A percentile compares a stretch with the other conserved stretches of the same genome.
These are phyloP conservation scores for Brachyptera putata DNA, from an alignment of 2,888 invertebrate genomes.

Conservation along the genomic window DNA sequence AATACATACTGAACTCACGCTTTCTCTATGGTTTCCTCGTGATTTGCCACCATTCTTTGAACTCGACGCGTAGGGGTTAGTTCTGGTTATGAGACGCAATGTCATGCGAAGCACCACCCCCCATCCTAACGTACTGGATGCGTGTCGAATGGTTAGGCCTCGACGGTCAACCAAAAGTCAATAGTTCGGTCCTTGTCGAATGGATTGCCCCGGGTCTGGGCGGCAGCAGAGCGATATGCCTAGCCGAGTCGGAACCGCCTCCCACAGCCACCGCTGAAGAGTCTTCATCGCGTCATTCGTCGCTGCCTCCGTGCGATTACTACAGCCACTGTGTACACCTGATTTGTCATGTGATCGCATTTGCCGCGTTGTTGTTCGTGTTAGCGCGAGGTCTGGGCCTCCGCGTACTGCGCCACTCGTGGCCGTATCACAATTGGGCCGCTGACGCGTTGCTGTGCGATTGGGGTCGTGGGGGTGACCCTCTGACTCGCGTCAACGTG, in stretches of 20 bases:
- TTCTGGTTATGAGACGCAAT: not conserved
- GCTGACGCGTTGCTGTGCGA: conserved; percentile 24
- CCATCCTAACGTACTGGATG: conserved; percentile 29
- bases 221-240: conserved; percentile 29
- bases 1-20: too few species aligned
- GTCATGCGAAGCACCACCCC: conserved; percentile 26
- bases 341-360: conserved; percentile 12
- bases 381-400: conserved; percentile 19
- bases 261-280: not conserved
- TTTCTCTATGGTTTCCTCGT: too few species aligned
- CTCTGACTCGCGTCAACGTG: conserved; percentile 41
- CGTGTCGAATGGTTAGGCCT: conserved; percentile 34
- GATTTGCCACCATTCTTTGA: too few species aligned
- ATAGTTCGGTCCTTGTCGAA: conserved; percentile 30
- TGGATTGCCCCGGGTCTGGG: conserved; percentile 21
- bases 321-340: conserved; percentile 9
- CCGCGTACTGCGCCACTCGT: conserved; percentile 16
- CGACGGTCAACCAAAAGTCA: conserved; percentile 31
- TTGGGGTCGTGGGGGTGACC: conserved; percentile 6
- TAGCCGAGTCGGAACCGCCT: not conserved
- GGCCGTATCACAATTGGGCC: conserved; percentile 14
- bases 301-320: conserved; percentile 39
- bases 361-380: conserved; percentile 21
- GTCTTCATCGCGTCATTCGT: conserved; percentile 32
- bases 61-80: not conserved